Percentiles rank a stretch among this genome's conserved stretches.
These are phyloP conservation scores for Sander vitreus DNA, from an alignment of 2,113 vertebrate species.

Conservation along the genomic window DNA sequence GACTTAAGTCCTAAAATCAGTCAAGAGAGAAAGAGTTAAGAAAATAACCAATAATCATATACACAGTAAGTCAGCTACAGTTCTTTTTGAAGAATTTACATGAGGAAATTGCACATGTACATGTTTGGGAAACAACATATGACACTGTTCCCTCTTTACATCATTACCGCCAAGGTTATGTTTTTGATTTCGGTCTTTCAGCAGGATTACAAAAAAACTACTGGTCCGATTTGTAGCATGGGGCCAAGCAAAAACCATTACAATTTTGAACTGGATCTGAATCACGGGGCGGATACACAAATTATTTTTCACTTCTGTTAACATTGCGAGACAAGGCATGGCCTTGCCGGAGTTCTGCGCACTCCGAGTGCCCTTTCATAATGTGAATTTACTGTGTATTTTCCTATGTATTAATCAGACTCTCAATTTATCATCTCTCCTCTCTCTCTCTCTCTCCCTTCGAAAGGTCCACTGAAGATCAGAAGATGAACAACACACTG, in stretches of 20 bases:
- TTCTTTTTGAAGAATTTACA: not conserved
- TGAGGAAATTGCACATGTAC: not conserved
- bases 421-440: not conserved
- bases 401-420: not conserved
- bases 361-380: too few relatives aligned
- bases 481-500: slow-evolving; percentile 81
- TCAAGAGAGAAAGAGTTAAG: not conserved
- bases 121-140: not conserved
- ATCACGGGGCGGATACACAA: too few relatives aligned
- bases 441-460: not conserved
- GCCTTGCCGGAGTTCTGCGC: too few relatives aligned
- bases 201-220: too few relatives aligned
- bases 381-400: not conserved
- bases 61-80: not conserved
- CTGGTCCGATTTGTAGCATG: too few relatives aligned
- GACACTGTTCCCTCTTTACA: not conserved
- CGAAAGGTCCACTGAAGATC: slow-evolving; percentile 14
- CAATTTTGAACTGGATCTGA: too few relatives aligned
- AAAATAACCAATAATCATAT: not conserved
- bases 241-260: too few relatives aligned
- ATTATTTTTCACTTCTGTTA: too few relatives aligned
- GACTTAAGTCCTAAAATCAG: not conserved
- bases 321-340: too few relatives aligned
- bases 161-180: too few relatives aligned
- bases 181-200: too few relatives aligned